These are phyloP conservation scores for Perca schrenkii DNA, from an alignment of 2,113 vertebrate species.

Conservation along the genomic window DNA sequence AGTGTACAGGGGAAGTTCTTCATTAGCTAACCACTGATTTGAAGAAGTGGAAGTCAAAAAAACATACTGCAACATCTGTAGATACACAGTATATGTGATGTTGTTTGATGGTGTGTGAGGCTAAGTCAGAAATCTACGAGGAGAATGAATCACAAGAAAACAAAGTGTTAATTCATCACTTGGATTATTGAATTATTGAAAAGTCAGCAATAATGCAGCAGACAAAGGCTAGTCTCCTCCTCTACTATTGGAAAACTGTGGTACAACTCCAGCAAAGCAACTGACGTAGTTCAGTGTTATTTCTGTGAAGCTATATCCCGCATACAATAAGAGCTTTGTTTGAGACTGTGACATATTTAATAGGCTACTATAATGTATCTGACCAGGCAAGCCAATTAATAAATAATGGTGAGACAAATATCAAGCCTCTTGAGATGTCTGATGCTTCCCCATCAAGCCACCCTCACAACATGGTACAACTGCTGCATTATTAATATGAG, in stretches of 20 bases:
- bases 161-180: neutral
- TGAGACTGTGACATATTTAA: slow-evolving; percentile 38
- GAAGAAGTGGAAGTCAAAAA: slow-evolving; percentile 10
- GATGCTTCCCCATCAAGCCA: slow-evolving; percentile 46
- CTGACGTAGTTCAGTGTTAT: neutral
- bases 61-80: neutral
- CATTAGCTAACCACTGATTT: slow-evolving; percentile 29
- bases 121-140: neutral
- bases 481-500: slow-evolving; percentile 57
- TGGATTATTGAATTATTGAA: neutral
- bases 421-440: slow-evolving; percentile 44
- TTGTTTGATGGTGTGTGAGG: neutral
- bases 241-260: neutral
- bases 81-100: neutral
- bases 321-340: slow-evolving; percentile 10
- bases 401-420: slow-evolving; percentile 49
- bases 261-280: neutral
- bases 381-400: slow-evolving; percentile 54
- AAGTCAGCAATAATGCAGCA: slow-evolving; percentile 5
- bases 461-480: slow-evolving; percentile 37
- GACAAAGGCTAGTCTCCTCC: neutral
- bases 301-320: neutral
- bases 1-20: slow-evolving; percentile 38
- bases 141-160: slow-evolving; percentile 25
- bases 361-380: slow-evolving; percentile 25